Evolutionary conservation across 2,888 invertebrate species (phyloP), one percentile per base, ranked within the genome.

Genomic region (Lottia scabra): DNA sequence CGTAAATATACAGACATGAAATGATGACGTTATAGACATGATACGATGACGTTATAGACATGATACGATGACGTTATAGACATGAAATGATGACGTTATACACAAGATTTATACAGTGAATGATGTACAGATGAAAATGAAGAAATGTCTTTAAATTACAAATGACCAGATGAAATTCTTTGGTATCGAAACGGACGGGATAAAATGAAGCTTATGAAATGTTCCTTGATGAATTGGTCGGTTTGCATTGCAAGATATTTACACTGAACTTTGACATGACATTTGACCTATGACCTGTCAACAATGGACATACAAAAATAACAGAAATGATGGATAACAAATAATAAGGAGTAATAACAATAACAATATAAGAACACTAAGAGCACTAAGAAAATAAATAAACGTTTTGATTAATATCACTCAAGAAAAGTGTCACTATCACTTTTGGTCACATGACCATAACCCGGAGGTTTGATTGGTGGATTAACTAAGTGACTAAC

Each of bases 81-180:
- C 56, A 56, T 19, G 23, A 12, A 12, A 56, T 13, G 56, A 56
- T 23, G 56, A 56, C 23, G 56, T 23, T 23, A 19, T 56, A 23
- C n/a, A n/a, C 23, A 2, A 23, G 56, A 38, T 38, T 56, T 23
- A 23, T 10, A 56, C 56, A 19, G 0, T 56, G 56, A 56, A 19
- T 19, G 15, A 23, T 56, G 38, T 38, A 38, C 38, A 38, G 5
- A 10, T 38, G 38, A 38, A 38, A 10, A 38, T 38, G 38, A 38
- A n/a, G n/a, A n/a, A 30, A 30, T 30, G 30, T 4, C 10, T 38
- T 38, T 8, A 38, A 38, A 6, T 23, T 56, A 23, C 56, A 23
- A 23, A 56, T 56, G 56, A 56, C 56, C 56, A 56, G 56, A 56
- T 56, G 56, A 23, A 56, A 56, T 23, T 56, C 56, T 56, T 56